phyloP scores from a whole-genome alignment of 1,140 invertebrate genomes.

The Drosophila bipectinata region DNA sequence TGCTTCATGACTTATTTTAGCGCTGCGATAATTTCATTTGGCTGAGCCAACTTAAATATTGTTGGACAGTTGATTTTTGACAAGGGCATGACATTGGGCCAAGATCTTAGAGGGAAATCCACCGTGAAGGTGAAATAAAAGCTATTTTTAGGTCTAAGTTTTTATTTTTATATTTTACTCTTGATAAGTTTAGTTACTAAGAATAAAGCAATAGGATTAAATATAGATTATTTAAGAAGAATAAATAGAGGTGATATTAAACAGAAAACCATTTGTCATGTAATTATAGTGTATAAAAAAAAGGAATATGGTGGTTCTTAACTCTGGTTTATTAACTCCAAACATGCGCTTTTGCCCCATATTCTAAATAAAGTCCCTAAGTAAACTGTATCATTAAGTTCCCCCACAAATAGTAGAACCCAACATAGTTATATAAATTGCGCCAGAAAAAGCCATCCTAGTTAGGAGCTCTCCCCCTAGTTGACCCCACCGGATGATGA shows the following conservation, averaged over 20 bases:
- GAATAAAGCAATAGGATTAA: no score
- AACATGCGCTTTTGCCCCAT: no score
- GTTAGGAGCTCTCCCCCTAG: not conserved
- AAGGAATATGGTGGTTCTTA: no score
- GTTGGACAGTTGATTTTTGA: slow-evolving; percentile 41
- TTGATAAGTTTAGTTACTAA: not conserved
- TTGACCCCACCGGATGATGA: slow-evolving; percentile 6
- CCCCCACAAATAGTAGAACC: not conserved
- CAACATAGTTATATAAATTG: not conserved
- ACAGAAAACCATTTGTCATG: no score
- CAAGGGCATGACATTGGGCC: slow-evolving; percentile 14
- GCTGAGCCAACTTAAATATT: slow-evolving; percentile 35
- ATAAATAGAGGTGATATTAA: no score
- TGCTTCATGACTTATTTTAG: slow-evolving; percentile 4
- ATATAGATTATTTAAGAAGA: no score
- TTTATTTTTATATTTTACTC: not conserved
- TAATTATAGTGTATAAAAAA: no score
- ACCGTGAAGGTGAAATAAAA: slow-evolving; percentile 11
- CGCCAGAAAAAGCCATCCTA: not conserved
- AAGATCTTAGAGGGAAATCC: not conserved
- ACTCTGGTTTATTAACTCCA: no score
- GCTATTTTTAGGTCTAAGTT: not conserved
- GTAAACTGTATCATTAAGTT: slow-evolving; percentile 6
- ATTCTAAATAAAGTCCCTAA: no score
- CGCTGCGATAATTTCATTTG: slow-evolving; percentile 38